Percentiles rank a stretch among this genome's conserved stretches.
Evolutionary conservation across 2,888 invertebrate species (phyloP).

Genomic region (Tipula helvola): DNA sequence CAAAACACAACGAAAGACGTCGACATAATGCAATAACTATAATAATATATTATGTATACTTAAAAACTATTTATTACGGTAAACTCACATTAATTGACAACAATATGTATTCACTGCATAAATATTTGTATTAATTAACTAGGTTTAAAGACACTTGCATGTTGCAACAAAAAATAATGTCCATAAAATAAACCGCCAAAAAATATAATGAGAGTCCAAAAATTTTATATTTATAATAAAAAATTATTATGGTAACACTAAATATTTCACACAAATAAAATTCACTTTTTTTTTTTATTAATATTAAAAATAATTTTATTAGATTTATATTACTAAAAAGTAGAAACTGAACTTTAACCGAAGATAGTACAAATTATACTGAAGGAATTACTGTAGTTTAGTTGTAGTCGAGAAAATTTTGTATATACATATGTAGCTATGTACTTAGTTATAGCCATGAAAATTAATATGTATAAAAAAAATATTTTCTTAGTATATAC

Average conservation of each 20-base stretch:
- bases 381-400: not conserved
- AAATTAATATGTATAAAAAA: not conserved
- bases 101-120: too few relatives aligned
- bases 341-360: not conserved
- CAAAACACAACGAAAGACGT: too few relatives aligned
- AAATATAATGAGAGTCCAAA: not conserved
- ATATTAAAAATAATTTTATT: not conserved
- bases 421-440: too few relatives aligned
- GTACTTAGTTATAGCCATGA: not conserved
- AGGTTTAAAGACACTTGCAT: too few relatives aligned
- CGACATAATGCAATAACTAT: too few relatives aligned
- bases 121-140: too few relatives aligned
- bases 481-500: not conserved
- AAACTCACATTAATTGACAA: too few relatives aligned
- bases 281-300: not conserved
- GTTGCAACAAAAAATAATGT: too few relatives aligned
- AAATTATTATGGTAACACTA: not conserved
- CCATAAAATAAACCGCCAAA: not conserved
- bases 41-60: too few relatives aligned
- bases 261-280: not conserved
- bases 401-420: not conserved
- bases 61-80: too few relatives aligned
- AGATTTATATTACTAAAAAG: not conserved
- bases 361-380: not conserved
- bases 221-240: not conserved